phyloP scores from a whole-genome alignment of 2,797 vertebrate genomes.

The Oreortyx pictus region DNA sequence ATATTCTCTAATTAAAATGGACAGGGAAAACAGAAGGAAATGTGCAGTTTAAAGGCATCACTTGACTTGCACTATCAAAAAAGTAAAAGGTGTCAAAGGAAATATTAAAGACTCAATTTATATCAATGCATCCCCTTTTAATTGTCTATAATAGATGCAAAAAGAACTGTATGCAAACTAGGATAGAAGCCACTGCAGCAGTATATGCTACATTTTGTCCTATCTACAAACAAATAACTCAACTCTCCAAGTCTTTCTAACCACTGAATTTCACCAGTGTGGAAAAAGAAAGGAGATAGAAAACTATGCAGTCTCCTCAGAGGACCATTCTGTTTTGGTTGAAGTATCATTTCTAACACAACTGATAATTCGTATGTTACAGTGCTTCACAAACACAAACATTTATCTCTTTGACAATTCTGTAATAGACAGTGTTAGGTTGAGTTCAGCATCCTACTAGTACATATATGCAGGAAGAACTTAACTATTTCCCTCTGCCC shows the following conservation, averaged over 20 bases:
- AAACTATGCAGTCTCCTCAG: neutral
- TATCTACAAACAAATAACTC: neutral
- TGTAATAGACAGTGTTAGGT: neutral
- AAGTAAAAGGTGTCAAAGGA: neutral
- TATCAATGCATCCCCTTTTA: neutral
- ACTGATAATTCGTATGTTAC: neutral
- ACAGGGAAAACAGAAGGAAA: neutral
- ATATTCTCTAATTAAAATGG: neutral
- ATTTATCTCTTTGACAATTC: conserved; percentile 46
- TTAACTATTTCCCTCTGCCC: neutral
- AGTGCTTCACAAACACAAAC: conserved; percentile 55
- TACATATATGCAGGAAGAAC: neutral
- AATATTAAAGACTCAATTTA: neutral
- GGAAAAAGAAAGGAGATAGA: neutral
- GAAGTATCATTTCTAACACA: neutral
- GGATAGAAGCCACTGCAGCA: neutral
- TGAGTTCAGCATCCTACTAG: neutral
- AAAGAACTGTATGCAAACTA: neutral
- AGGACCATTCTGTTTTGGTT: neutral
- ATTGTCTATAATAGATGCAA: neutral
- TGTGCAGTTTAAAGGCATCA: neutral
- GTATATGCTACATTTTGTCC: neutral
- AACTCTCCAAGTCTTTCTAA: neutral
- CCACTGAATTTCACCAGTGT: neutral
- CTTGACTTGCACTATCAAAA: neutral